Evolutionary conservation across 2,797 vertebrate genomes (phyloP).

Genomic region (Pelobates cultripes): DNA sequence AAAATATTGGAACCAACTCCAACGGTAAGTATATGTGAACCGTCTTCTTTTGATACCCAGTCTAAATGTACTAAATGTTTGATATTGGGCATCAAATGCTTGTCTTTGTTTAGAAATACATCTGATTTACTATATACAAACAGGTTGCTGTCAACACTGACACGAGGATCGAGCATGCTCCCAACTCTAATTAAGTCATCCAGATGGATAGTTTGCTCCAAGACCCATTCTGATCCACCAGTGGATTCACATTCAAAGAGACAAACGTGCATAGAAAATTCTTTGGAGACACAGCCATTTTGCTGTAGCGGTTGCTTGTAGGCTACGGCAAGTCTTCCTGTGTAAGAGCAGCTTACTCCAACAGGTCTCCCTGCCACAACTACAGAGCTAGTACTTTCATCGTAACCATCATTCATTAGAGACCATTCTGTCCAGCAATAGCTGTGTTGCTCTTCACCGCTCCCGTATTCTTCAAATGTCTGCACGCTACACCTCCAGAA

Average conservation of each 20-base stretch:
- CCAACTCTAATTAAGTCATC: conserved; percentile 89
- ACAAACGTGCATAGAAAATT: conserved; percentile 98
- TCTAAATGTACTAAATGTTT: conserved; percentile 97
- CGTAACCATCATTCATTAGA: conserved; percentile 90
- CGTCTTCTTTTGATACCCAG: conserved; percentile 98
- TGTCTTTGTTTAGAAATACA: conserved; percentile 86
- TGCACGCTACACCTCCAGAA: conserved; percentile 94
- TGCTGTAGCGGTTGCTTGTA: conserved; percentile 86
- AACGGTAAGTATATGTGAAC: conserved; percentile 95
- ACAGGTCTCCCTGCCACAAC: conserved; percentile 87
- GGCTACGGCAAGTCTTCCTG: conserved; percentile 91
- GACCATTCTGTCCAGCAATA: conserved; percentile 94
- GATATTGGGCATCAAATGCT: conserved; percentile 83
- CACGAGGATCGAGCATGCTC: conserved; percentile 87
- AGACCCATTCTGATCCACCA: conserved; percentile 96
- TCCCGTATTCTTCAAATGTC: conserved; percentile 59
- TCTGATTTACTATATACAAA: conserved; percentile 98
- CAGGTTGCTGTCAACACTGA: conserved; percentile 97
- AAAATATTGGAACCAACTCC: conserved; percentile 96
- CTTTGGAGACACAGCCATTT: conserved; percentile 82
- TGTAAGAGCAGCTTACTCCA: conserved; percentile 97
- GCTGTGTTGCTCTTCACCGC: conserved; percentile 64
- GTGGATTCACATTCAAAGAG: conserved; percentile 98
- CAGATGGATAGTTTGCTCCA: conserved; percentile 95
- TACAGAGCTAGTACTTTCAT: conserved; percentile 91